Conservation (phyloP, 2,797 vertebrate genomes). For the Urosaurus nigricauda region DNA sequence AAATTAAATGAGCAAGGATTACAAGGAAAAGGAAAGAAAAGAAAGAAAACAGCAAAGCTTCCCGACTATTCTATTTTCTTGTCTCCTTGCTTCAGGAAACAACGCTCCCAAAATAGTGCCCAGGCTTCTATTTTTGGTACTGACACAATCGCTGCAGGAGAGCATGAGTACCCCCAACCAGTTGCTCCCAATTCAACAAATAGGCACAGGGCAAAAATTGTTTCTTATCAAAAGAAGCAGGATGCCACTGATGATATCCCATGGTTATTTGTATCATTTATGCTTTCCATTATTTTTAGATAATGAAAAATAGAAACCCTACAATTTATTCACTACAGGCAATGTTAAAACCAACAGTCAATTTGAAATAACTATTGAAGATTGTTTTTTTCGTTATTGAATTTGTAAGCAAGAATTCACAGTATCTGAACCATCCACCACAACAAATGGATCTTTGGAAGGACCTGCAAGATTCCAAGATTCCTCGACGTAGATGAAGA, state of each 20-base stretch:
- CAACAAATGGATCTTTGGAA: too few species aligned
- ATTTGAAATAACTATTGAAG: background rate
- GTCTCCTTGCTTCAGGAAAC: slow-evolving; percentile 2
- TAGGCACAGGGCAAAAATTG: background rate
- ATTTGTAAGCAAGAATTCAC: too few species aligned
- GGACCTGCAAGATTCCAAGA: too few species aligned
- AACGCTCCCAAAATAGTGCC: slow-evolving; percentile 31
- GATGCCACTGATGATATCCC: background rate
- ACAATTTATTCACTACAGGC: background rate
- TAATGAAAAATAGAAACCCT: too few species aligned
- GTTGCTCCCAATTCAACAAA: slow-evolving; percentile 3
- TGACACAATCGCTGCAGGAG: slow-evolving; percentile 9
- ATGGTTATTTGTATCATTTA: background rate
- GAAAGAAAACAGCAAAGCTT: background rate
- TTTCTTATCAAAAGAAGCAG: background rate
- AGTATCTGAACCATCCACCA: too few species aligned
- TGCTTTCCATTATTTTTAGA: background rate
- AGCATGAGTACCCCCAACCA: background rate
- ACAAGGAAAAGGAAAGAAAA: too few species aligned
- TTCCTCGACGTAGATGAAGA: too few species aligned
- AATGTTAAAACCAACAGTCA: background rate
- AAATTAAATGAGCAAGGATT: too few species aligned
- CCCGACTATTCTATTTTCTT: background rate
- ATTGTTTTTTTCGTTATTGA: too few species aligned
- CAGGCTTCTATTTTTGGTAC: slow-evolving; percentile 27